Evolutionary conservation across 2,888 invertebrate genomes (phyloP).

Genomic region (Dusona sp.): DNA sequence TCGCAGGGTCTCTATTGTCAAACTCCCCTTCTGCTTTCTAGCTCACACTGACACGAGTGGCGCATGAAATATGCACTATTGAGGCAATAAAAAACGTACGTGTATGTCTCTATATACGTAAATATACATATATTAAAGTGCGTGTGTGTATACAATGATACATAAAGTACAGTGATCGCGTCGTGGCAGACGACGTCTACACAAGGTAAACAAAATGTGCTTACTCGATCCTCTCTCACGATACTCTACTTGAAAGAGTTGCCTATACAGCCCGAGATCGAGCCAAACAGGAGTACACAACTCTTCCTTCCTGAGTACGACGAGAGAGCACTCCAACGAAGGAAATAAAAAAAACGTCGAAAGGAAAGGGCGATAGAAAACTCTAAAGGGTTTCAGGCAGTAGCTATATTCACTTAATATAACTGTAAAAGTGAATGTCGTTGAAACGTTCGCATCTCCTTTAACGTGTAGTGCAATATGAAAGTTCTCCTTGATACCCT

Average conservation of each 20-base stretch:
- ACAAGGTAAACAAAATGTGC: constrained; percentile 57
- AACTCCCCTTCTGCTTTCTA: constrained; percentile 2
- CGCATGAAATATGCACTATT: constrained; percentile 15
- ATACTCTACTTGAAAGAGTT: constrained; percentile 50
- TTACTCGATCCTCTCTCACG: constrained; percentile 45
- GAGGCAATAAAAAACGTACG: constrained; percentile 10
- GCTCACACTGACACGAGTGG: constrained; percentile 7
- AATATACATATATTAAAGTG: not conserved
- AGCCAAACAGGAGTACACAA: constrained; percentile 51
- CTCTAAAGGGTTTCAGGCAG: constrained; percentile 33
- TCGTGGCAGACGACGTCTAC: constrained; percentile 43
- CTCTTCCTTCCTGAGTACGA: constrained; percentile 52
- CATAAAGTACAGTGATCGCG: constrained; percentile 13
- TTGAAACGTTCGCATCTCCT: constrained; percentile 7
- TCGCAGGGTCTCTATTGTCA: constrained; percentile 21
- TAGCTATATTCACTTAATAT: constrained; percentile 32
- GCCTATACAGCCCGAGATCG: constrained; percentile 46
- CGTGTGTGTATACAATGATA: constrained; percentile 17
- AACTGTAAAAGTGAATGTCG: constrained; percentile 34
- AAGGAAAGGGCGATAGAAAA: constrained; percentile 27
- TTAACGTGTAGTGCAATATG: not conserved
- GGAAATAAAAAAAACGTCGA: not conserved
- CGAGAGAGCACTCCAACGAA: constrained; percentile 48
- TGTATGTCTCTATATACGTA: not conserved
- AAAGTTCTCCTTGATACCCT: constrained; percentile 5